These are phyloP conservation scores for Macrochelys suwanniensis DNA, from an alignment of 2,797 vertebrate species.

Conservation along the genomic window DNA sequence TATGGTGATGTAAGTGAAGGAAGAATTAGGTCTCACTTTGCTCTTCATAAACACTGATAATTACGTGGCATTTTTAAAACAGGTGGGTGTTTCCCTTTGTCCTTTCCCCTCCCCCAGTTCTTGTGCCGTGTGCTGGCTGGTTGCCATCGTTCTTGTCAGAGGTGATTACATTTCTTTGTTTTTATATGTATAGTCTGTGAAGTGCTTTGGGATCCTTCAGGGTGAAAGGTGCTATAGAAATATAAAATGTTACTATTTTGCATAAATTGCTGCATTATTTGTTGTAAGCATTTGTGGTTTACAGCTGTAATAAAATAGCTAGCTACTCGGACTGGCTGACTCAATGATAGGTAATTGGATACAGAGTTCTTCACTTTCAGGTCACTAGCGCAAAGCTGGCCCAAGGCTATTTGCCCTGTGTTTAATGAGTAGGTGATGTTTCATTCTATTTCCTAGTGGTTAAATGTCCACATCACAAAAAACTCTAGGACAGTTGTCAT, in stretches of 20 bases:
- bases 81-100: slow-evolving; percentile 17
- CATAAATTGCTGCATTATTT: slow-evolving; percentile 36
- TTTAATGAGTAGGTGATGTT: not conserved
- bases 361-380: slow-evolving; percentile 51
- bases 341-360: slow-evolving; percentile 37
- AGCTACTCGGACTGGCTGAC: not conserved
- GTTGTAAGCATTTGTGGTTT: slow-evolving; percentile 43
- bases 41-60: not conserved
- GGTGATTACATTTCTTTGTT: not conserved
- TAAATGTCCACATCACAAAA: not conserved
- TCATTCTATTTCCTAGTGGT: slow-evolving; percentile 1
- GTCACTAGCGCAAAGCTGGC: slow-evolving; percentile 27
- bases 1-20: not conserved
- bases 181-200: not conserved
- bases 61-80: not conserved
- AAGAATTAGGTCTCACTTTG: not conserved
- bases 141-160: not conserved
- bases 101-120: not conserved
- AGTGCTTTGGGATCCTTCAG: slow-evolving; percentile 33
- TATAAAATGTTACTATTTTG: slow-evolving; percentile 40
- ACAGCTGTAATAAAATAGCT: slow-evolving; percentile 47
- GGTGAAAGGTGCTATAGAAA: not conserved
- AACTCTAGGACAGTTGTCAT: not conserved
- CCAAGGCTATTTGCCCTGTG: not conserved
- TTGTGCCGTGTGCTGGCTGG: not conserved